Percentiles rank a stretch among this genome's conserved stretches.
Conservation (phyloP, 37 sponge, comb jelly and placozoan species). For the Spongilla lacustris region DNA sequence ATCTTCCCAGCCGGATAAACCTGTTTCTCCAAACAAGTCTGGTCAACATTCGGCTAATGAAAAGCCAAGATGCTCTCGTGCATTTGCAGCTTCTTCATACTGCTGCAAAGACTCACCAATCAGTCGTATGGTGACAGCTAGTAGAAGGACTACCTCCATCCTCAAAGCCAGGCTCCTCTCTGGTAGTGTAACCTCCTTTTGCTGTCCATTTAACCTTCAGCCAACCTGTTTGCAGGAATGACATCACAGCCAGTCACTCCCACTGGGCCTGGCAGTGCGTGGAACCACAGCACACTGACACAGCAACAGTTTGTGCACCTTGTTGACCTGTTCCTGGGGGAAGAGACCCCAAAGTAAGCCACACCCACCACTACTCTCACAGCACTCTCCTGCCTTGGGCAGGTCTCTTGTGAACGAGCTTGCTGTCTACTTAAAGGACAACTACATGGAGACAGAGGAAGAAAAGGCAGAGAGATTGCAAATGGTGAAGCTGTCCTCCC, state of each 20-base stretch:
- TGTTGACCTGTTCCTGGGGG: conserved; percentile 61
- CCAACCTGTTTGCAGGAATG: conserved; percentile 4
- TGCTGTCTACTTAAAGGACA: conserved; percentile 23
- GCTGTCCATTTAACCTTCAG: not conserved
- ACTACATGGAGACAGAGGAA: conserved; percentile 52
- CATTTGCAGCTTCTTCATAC: not conserved
- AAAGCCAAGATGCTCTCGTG: not conserved
- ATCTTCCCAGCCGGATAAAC: not conserved
- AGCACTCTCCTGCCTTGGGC: not conserved
- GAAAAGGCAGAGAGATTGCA: conserved; percentile 22
- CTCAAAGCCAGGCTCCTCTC: not conserved
- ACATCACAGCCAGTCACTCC: conserved; percentile 1
- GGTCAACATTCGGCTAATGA: not conserved
- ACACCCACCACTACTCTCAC: not conserved
- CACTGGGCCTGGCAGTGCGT: conserved; percentile 61
- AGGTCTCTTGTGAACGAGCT: conserved; percentile 15
- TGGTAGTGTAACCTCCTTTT: not conserved
- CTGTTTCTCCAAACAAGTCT: not conserved
- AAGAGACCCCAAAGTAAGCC: conserved; percentile 9
- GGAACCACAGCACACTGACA: conserved; percentile 49
- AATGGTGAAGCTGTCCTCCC: not conserved
- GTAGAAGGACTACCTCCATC: not conserved
- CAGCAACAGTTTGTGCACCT: conserved; percentile 67
- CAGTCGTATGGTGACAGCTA: not conserved
- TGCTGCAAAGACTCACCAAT: conserved; percentile 1